Evolutionary conservation across 2,888 invertebrate genomes (phyloP), one percentile per base, ranked within the genome.

Genomic region (Diachrysia chrysitis): DNA sequence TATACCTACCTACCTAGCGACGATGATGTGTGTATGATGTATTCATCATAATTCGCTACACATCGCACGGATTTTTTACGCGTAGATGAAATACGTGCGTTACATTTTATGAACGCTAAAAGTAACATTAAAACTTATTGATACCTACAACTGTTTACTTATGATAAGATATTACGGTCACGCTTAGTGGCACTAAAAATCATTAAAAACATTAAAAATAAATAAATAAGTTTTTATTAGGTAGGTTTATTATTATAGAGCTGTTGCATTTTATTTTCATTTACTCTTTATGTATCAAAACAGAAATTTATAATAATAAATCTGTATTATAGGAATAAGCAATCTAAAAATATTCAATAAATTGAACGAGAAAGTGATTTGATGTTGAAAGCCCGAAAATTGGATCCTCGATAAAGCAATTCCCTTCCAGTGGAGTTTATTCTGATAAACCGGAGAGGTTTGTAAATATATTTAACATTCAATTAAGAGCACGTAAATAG

Each of bases 91-190:
- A n/a, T 42, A 42, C 10, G 48, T 4, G 17, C 46, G 17, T 55
- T 46, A 7, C 12, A 61, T 37, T 58, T 37, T 19, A 58, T n/a
- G 17, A 14, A 10, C 35, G 19, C 14, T 57, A 12, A 12, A 19
- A 51, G 23, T 53, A 63, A 54, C 17, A 63, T 51, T 51, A 21
- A 21, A 21, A 19, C 48, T 61, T 72, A 64, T 69, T 64, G 21
- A 32, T 35, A 19, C n/a, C n/a, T n/a, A n/a, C 12, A 35, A 67
- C 0, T 19, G n/a, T 4, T 56, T 6, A 32, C 67, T 63, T 54
- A 59, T 66, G 75, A 76, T 74, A 76, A 76, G 73, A 66, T 42
- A 59, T 71, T 76, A 74, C 51, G 63, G 76, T 72, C 73, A 71
- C 67, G 71, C 74, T 79, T 68, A 67, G 63, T 55, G 51, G 66